A percentile compares a stretch with the other conserved stretches of the same genome.
Evolutionary conservation across 2,797 vertebrate genomes (phyloP).

Genomic region (Triplophysa bombifrons): DNA sequence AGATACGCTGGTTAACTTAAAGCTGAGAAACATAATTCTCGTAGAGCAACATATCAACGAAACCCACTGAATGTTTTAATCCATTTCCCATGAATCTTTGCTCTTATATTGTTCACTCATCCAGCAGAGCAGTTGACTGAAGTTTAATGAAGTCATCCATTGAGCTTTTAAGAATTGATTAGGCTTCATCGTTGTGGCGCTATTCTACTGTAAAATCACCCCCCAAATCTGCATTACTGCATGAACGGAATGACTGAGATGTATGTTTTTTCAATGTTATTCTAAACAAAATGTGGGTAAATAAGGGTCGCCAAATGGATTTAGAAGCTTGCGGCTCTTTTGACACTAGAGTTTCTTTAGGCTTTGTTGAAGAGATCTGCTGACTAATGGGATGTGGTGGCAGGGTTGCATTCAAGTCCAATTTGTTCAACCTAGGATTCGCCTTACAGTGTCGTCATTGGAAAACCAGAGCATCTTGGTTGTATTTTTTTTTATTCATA

Average conservation of each 20-base stretch:
- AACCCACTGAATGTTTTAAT: background rate
- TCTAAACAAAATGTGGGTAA: constrained; percentile 1
- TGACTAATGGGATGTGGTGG: constrained; percentile 36
- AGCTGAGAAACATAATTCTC: no score
- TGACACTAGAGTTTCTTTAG: constrained; percentile 33
- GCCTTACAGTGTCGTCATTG: constrained; percentile 57
- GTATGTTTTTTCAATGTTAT: constrained; percentile 32
- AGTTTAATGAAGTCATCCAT: constrained; percentile 19
- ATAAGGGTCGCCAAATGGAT: constrained; percentile 19
- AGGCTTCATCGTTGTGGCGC: constrained; percentile 22
- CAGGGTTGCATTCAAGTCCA: constrained; percentile 37
- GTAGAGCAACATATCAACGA: no score
- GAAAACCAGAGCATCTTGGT: constrained; percentile 63
- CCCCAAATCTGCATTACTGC: constrained; percentile 29
- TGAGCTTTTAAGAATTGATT: background rate
- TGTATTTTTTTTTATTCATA: constrained; percentile 61
- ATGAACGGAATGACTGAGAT: constrained; percentile 36
- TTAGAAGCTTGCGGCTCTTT: constrained; percentile 19
- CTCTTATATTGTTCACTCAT: background rate
- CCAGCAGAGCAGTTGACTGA: constrained; percentile 7
- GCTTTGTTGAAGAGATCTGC: constrained; percentile 17
- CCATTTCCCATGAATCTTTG: background rate
- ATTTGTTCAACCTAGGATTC: constrained; percentile 52
- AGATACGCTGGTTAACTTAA: no score
- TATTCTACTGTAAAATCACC: constrained; percentile 12